Conservation (phyloP, 2,888 invertebrate genomes). For the Eugnorisma glareosa region DNA sequence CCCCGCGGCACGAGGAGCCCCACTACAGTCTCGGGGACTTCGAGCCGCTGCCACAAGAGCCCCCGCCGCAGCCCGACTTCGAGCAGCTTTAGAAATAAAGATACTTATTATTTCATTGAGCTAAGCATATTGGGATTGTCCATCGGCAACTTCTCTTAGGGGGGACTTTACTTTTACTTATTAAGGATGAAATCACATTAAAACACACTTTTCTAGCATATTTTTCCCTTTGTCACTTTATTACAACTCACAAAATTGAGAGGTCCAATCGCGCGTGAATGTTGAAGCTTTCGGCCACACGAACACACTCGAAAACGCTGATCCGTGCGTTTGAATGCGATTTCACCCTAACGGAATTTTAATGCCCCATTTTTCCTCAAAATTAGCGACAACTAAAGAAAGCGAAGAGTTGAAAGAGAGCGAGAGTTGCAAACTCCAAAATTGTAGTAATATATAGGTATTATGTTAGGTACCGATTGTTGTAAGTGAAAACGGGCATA, state of each 20-base stretch:
- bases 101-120: constrained; percentile 1
- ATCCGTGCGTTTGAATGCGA: background rate
- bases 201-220: background rate
- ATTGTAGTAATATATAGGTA: too few relatives aligned
- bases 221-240: background rate
- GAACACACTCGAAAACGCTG: background rate
- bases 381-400: too few relatives aligned
- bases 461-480: too few relatives aligned
- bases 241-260: background rate
- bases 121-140: background rate
- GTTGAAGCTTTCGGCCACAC: background rate
- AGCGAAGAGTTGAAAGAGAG: too few relatives aligned
- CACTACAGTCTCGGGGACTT: constrained; percentile 88
- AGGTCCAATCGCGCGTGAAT: background rate
- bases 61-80: constrained; percentile 88
- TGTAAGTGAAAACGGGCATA: too few relatives aligned
- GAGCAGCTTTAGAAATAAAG: constrained; percentile 82
- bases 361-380: background rate
- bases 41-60: constrained; percentile 88
- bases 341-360: background rate
- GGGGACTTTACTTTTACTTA: background rate
- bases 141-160: background rate
- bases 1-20: constrained; percentile 87
- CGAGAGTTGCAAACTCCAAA: too few relatives aligned
- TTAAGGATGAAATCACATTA: background rate